Evolutionary conservation across 2,113 vertebrate species (phyloP).

Genomic region (Pituophis catenifer): DNA sequence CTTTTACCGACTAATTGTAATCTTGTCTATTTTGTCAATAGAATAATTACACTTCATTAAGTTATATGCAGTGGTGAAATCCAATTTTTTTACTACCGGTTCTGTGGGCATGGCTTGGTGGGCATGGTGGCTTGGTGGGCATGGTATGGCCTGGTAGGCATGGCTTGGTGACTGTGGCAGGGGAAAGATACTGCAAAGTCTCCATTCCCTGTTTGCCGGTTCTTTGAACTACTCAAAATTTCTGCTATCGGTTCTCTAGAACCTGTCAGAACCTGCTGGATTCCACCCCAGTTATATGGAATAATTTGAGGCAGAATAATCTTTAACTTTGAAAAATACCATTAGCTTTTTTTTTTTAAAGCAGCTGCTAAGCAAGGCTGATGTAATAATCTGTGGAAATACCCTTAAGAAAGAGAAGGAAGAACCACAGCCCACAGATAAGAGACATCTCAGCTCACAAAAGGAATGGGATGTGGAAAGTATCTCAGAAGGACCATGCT

Average conservation of each 20-base stretch:
- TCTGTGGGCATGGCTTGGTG: no score
- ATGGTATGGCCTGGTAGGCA: no score
- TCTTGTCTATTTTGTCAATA: not conserved
- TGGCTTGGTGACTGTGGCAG: no score
- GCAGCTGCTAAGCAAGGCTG: not conserved
- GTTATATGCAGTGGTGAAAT: no score
- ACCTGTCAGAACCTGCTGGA: no score
- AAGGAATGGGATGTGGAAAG: not conserved
- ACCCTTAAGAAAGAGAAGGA: not conserved
- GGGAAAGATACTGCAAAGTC: no score
- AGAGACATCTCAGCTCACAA: not conserved
- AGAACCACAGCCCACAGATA: not conserved
- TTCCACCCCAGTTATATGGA: not conserved
- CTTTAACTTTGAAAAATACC: not conserved
- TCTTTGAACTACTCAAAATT: no score
- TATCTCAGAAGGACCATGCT: not conserved
- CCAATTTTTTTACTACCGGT: no score
- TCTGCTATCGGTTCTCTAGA: no score
- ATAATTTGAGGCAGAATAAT: not conserved
- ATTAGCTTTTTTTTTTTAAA: not conserved
- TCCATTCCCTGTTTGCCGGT: no score
- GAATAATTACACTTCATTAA: not conserved
- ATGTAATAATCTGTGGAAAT: not conserved
- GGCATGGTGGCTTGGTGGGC: no score
- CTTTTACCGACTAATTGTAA: not conserved